phyloP scores from a whole-genome alignment of 2,113 vertebrate genomes.

The Pomatostomus ruficeps region DNA sequence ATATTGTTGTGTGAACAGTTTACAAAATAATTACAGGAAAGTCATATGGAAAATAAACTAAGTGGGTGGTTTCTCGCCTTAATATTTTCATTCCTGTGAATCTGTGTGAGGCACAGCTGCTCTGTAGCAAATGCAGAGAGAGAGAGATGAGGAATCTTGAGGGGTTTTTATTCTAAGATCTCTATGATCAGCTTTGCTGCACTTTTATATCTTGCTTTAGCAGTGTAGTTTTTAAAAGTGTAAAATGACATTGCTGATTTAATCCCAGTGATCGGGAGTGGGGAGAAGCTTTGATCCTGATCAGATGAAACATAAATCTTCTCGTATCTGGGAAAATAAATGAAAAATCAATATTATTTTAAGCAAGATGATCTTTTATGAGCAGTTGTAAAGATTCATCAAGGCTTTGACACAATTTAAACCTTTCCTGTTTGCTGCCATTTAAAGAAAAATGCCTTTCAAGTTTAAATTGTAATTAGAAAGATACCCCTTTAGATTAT shows the following conservation, averaged over 20 bases:
- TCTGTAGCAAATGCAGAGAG: conserved; percentile 69
- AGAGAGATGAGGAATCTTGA: conserved; percentile 66
- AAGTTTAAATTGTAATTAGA: conserved; percentile 54
- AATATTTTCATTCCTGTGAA: conserved; percentile 91
- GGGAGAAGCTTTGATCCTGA: conserved; percentile 60
- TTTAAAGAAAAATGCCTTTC: conserved; percentile 45
- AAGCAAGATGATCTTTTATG: conserved; percentile 63
- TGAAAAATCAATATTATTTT: conserved; percentile 63
- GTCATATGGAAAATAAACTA: conserved; percentile 92
- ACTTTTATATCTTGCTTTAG: conserved; percentile 66
- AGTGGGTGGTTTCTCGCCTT: conserved; percentile 86
- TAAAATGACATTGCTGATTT: conserved; percentile 60
- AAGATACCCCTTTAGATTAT: neutral
- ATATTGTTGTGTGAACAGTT: conserved; percentile 93
- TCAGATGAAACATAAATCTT: conserved; percentile 60
- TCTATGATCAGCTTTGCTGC: conserved; percentile 59
- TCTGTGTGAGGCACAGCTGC: conserved; percentile 84
- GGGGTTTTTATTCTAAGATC: conserved; percentile 73
- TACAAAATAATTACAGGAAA: conserved; percentile 92
- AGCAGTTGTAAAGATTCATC: conserved; percentile 42
- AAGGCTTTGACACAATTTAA: conserved; percentile 49
- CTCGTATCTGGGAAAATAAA: conserved; percentile 50
- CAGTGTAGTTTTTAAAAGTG: conserved; percentile 53
- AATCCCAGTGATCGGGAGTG: conserved; percentile 46
- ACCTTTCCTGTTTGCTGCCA: conserved; percentile 37